These are phyloP conservation scores for Sebastes oblongus DNA, from an alignment of 2,797 vertebrate species.

Conservation along the genomic window DNA sequence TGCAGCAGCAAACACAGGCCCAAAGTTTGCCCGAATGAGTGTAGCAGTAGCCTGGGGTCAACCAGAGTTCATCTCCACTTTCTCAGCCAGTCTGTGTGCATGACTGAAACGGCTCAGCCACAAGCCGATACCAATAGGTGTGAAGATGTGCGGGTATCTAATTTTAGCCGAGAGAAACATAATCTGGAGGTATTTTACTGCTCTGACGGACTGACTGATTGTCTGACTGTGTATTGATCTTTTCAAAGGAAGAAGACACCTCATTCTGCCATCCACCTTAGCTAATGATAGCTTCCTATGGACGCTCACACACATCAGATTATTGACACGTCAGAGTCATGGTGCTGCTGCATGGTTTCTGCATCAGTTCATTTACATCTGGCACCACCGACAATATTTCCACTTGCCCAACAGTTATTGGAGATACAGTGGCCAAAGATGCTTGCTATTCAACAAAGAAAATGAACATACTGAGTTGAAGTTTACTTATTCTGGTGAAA, in stretches of 20 bases:
- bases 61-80: conserved; percentile 29
- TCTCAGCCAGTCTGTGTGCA: conserved; percentile 1
- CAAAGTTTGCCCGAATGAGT: conserved; percentile 6
- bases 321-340: conserved; percentile 20
- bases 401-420: neutral
- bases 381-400: neutral
- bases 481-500: neutral
- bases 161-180: conserved; percentile 10
- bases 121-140: neutral
- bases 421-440: neutral
- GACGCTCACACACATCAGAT: neutral
- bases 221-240: neutral
- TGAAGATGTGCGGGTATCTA: neutral
- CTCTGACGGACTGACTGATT: neutral
- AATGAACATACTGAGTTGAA: neutral
- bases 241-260: neutral
- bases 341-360: neutral
- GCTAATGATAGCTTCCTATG: neutral
- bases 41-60: conserved; percentile 23
- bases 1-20: conserved; percentile 14
- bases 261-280: neutral
- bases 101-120: neutral
- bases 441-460: neutral
- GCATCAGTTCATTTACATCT: neutral
- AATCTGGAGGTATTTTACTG: neutral